phyloP scores from a whole-genome alignment of 2,797 vertebrate genomes.

The Pantherophis alleghaniensis region DNA sequence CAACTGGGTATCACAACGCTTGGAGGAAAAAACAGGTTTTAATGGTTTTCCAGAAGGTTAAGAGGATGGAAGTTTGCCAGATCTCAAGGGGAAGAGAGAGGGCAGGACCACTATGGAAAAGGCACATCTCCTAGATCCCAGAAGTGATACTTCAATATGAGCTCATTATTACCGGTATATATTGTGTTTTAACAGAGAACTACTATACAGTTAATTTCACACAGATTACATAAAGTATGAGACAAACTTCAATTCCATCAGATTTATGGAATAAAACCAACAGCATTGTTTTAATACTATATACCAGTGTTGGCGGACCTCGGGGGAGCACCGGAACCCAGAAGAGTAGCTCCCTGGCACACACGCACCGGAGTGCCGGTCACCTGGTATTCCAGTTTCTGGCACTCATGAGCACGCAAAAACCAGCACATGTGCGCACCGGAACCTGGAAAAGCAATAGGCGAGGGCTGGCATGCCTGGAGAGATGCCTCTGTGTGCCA shows the following conservation, averaged over 20 bases:
- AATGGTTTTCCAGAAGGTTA: background rate
- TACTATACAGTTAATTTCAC: background rate
- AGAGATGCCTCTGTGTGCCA: too few species aligned
- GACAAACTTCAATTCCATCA: background rate
- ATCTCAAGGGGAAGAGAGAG: background rate
- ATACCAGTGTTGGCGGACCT: background rate
- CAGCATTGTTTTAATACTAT: background rate
- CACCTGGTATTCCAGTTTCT: too few species aligned
- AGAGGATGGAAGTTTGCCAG: background rate
- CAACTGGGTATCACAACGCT: background rate
- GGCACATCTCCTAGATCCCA: background rate
- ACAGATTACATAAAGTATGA: background rate
- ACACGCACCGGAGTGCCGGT: rapidly evolving
- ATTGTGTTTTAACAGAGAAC: background rate
- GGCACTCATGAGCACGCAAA: too few species aligned
- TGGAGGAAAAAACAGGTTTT: background rate
- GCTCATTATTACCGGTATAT: background rate
- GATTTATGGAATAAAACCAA: background rate
- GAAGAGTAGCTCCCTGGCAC: too few species aligned
- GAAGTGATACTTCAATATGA: background rate
- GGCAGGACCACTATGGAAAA: background rate
- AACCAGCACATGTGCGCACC: too few species aligned
- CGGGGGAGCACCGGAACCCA: too few species aligned
- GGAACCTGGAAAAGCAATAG: too few species aligned
- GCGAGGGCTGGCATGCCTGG: too few species aligned